Evolutionary conservation across 2,797 vertebrate genomes (phyloP).

Genomic region (Schizopygopsis pylzovi): DNA sequence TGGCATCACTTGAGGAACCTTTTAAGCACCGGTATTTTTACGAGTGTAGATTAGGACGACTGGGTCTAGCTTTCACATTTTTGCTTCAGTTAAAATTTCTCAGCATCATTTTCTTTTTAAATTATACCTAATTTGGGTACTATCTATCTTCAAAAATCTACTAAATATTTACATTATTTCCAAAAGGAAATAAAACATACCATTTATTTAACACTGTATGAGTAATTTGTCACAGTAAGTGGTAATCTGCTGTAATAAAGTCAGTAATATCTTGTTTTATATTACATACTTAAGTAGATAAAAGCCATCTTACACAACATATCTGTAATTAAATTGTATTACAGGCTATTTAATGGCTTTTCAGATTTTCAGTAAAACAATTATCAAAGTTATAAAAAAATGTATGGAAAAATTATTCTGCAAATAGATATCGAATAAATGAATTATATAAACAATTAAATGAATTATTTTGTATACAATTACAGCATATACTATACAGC

Average conservation of each 20-base stretch:
- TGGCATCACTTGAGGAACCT: too few relatives aligned
- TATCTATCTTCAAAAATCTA: background rate
- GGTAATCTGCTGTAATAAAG: background rate
- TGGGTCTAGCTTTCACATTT: background rate
- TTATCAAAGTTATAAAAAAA: background rate
- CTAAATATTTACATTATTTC: background rate
- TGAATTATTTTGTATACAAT: background rate
- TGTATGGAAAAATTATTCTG: background rate
- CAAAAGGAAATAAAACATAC: background rate
- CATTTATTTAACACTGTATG: background rate
- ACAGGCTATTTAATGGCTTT: background rate
- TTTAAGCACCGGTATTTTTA: too few relatives aligned
- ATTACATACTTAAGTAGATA: background rate
- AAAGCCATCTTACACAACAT: background rate
- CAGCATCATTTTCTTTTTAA: background rate
- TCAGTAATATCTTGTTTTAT: background rate
- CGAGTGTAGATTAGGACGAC: background rate
- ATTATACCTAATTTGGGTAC: background rate
- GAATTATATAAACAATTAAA: background rate
- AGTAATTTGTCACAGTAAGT: background rate
- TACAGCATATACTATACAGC: background rate
- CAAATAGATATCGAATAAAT: background rate
- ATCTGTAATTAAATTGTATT: background rate
- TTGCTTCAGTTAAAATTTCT: background rate
- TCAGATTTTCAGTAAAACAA: background rate